Evolutionary conservation across 2,888 invertebrate species (phyloP), one percentile per base, ranked within the genome.

Genomic region (Lordiphosa andalusiaca): DNA sequence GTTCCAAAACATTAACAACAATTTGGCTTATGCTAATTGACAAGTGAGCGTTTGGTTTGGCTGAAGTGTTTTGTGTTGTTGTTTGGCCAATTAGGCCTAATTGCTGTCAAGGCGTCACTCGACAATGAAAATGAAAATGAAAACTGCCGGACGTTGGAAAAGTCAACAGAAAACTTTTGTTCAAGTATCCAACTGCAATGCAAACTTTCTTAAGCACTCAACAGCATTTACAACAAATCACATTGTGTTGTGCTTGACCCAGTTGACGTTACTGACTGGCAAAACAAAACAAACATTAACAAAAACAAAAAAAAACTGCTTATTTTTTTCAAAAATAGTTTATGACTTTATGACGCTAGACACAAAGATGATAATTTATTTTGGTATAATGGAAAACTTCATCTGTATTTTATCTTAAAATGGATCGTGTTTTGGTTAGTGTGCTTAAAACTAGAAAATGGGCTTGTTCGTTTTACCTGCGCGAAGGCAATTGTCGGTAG

Each of bases 31-130:
- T 75, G 80, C 61, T 80, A 75, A 73, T 64, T 75, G 71, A 74
- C 46, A 37, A 62, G 48, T 48, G 35, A 38, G 38, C 36, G 36
- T 38, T 49, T n/a, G 21, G 23, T 48, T 23, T 36, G 16, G 19
- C 19, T 42, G 23, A 41, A 12, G 21, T 6, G 10, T 9, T 33
- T 3, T 40, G 3, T 16, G 21, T 46, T 0, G 33, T n/a, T 13
- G n/a, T 35, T 19, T 37, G 46, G 66, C 55, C 75, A 75, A 78
- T 78, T 73, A 64, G 52, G 64, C 52, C 64, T 67, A 71, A 72
- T 69, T 69, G 80, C 69, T 71, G 69, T 57, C 72, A 75, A 80
- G 73, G 72, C 76, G 54, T 49, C 78, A 67, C 13, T 42, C 42
- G 42, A 55, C 50, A 67, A 51, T 48, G 61, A 54, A 53, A 59